Base-by-base conservation (phyloP, 2,888 invertebrate species). In the Emmelina monodactyla region DNA sequence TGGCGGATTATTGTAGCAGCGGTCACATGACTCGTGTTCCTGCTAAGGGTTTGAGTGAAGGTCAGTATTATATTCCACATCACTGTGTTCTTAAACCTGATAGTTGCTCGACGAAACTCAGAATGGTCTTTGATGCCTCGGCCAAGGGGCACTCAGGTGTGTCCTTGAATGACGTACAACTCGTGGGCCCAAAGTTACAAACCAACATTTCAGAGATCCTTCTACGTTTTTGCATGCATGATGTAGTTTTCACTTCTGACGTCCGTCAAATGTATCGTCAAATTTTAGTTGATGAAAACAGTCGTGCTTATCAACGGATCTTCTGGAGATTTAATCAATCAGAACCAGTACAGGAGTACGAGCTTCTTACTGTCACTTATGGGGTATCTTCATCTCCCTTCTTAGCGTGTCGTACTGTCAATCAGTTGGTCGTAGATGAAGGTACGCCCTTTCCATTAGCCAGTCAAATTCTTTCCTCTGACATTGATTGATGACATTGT, bases 241-340 rank as follows among this genome's bases (percentile, higher is more conserved):
- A 19, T n/a, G 22, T 43, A 12, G 43, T 40, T 9, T 38, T 43
- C 31, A 43, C 34, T 33, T 32, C 37, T 22, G 42, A 42, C 16
- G 34, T 39, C 4, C 30, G 41, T 11, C 39, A 39, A 30, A 41
- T 41, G 41, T 41, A 41, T 16, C 31, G 40, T 6, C 42, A 39
- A 28, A 40, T 42, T 35, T 12, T 35, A 7, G 28, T 42, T 10
- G 14, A 31, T 2, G 30, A 35, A 15, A 33, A 33, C 10, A 33
- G 38, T 38, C 38, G 38, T 15, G 30, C 34, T 7, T 40, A 33
- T 33, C 40, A 40, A 22, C 38, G 40, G 11, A 40, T 42, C 11
- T 28, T 42, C 9, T 42, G 40, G 39, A 32, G 40, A 16, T 16
- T 22, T 12, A 13, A 35, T 11, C 28, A 28, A 5, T 16, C n/a